Evolutionary conservation across 2,113 vertebrate species (phyloP), one percentile per base, ranked within the genome.

Genomic region (Aix galericulata): DNA sequence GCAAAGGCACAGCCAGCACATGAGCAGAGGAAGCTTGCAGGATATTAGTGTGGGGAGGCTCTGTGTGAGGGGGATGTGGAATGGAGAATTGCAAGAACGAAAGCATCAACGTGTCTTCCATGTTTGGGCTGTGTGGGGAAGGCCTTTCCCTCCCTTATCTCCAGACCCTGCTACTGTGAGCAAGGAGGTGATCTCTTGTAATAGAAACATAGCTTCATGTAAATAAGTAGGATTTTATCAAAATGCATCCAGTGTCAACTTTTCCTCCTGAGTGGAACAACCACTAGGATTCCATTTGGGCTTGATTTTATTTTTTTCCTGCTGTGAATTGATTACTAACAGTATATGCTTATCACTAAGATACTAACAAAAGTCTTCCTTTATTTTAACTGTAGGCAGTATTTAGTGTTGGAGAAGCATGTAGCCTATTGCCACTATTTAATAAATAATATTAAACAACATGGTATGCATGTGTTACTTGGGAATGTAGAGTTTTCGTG

Each of bases 41-140:
- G n/a, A 12, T 21, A 23, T 55, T 62, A 5, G 23, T 20, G 22
- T n/a, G 22, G 46, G 22, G 55, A 34, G 27, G 27, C 29, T 21
- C 44, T 2, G 0, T 16, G 32, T 0, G 0, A 40, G 59, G 32
- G 1, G 1, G 21, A 13, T 52, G 7, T 36, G n/a, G 50, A 17
- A 42, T 0, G 1, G 14, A 53, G 15, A 17, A 16, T 10, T 11
- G 46, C 16, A 23, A n/a, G 59, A 42, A 31, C 0, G 3, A 82
- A 72, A n/a, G 17, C 52, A 60, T 5, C 1, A 1, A 27, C 17
- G 8, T 72, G 1, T 42, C 59, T 64, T 40, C 6, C 8, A 9
- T 36, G 17, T 26, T 20, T 0, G 0, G 55, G 31, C 56, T 55
- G 2, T 12, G 21, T 38, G 56, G 18, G 53, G 40, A 71, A 15